phyloP scores from a whole-genome alignment of 2,797 vertebrate species.

The Eupleurogrammus muticus region DNA sequence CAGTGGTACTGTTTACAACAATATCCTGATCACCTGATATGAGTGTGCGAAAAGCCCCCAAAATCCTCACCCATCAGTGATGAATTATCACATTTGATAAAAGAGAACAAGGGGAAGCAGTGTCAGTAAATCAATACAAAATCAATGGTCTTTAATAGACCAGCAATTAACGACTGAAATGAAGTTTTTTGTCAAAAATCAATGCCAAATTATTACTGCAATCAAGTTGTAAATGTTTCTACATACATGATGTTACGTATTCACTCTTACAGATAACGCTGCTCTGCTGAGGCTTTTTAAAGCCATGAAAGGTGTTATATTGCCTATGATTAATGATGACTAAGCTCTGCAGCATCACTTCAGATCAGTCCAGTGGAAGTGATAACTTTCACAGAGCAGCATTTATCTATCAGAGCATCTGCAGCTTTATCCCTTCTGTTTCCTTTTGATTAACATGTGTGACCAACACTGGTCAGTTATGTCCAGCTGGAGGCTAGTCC shows the following conservation, averaged over 20 bases:
- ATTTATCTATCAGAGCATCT: conserved; percentile 8
- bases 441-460: conserved; percentile 3
- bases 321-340: background rate
- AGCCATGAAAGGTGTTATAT: conserved; percentile 3
- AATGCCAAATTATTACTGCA: background rate
- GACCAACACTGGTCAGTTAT: conserved; percentile 33
- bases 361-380: background rate
- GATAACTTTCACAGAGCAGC: background rate
- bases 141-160: conserved; percentile 6
- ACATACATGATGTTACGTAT: background rate
- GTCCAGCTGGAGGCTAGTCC: conserved; percentile 44
- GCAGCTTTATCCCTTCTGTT: background rate
- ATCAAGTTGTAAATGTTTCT: background rate
- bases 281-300: background rate
- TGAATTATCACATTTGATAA: background rate
- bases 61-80: background rate
- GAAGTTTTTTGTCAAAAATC: background rate
- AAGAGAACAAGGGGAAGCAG: too few relatives aligned
- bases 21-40: conserved; percentile 35
- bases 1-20: conserved; percentile 42
- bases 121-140: background rate
- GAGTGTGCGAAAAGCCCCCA: conserved; percentile 16
- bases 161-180: background rate
- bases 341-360: background rate
- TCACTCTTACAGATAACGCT: conserved; percentile 2